A percentile compares a stretch with the other conserved stretches of the same genome.
phyloP scores from a whole-genome alignment of 2,888 invertebrate genomes.

The Parapristionchus giblindavisi region DNA sequence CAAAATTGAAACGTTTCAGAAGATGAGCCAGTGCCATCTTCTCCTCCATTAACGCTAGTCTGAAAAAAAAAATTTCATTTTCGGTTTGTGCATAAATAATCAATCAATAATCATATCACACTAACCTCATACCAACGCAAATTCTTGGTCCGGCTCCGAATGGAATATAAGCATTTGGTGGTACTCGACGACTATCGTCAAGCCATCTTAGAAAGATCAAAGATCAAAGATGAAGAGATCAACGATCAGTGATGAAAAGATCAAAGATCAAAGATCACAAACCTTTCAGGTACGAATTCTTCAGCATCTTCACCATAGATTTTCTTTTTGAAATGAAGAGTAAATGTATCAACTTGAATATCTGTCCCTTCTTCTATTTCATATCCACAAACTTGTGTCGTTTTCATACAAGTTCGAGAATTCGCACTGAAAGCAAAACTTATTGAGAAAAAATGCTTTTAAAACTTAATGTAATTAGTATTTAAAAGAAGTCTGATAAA shows the following conservation, averaged over 20 bases:
- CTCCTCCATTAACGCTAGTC: constrained; percentile 20
- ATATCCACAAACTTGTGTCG: neutral
- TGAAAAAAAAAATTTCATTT: neutral
- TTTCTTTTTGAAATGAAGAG: constrained; percentile 55
- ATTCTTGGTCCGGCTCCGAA: constrained; percentile 34
- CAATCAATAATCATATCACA: neutral
- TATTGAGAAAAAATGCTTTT: too few relatives aligned
- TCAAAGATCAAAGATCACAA: too few relatives aligned
- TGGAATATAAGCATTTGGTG: constrained; percentile 29
- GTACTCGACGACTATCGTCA: constrained; percentile 11
- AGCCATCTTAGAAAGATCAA: constrained; percentile 21
- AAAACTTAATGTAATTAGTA: neutral
- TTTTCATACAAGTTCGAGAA: constrained; percentile 7
- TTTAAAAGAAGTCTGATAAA: too few relatives aligned
- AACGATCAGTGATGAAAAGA: too few relatives aligned
- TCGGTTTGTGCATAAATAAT: neutral
- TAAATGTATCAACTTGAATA: constrained; percentile 57
- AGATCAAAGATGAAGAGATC: too few relatives aligned
- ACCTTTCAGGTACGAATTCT: constrained; percentile 63
- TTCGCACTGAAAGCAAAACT: constrained; percentile 2
- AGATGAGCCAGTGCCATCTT: constrained; percentile 28
- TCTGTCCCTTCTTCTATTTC: constrained; percentile 38
- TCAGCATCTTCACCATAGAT: constrained; percentile 65
- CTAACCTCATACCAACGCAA: constrained; percentile 31
- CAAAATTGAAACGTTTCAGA: constrained; percentile 8